Conservation (phyloP, 2,797 vertebrate genomes). For the Paramormyrops hopkinsi region DNA sequence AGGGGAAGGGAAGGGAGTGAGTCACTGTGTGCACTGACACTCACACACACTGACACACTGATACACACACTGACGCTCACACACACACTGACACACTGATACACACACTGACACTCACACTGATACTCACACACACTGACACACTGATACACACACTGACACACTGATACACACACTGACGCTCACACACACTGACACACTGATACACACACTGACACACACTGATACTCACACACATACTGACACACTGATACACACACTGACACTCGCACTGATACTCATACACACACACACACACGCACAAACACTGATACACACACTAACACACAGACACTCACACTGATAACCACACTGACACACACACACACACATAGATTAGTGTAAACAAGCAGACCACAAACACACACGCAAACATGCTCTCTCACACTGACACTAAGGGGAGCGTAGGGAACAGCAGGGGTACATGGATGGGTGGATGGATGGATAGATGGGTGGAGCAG, state of each 20-base stretch:
- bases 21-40: neutral
- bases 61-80: too few relatives aligned
- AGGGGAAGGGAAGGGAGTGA: neutral
- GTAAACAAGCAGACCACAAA: neutral
- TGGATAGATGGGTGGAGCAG: neutral
- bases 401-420: neutral
- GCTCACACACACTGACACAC: neutral
- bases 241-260: neutral
- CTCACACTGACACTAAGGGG: neutral
- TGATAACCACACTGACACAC: neutral
- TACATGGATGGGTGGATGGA: neutral
- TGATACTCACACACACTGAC: too few relatives aligned
- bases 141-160: too few relatives aligned
- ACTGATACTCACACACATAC: neutral
- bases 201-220: neutral
- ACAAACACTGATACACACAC: neutral
- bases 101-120: neutral
- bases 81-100: neutral
- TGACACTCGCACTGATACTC: slow-evolving; percentile 46
- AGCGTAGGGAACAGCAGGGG: neutral
- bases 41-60: slow-evolving; percentile 20
- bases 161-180: too few relatives aligned
- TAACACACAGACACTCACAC: neutral
- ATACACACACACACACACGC: neutral
- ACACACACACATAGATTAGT: neutral